A percentile compares a stretch with the other conserved stretches of the same genome.
Evolutionary conservation across 2,888 invertebrate genomes (phyloP).

Genomic region (Heterodera filipjevi): DNA sequence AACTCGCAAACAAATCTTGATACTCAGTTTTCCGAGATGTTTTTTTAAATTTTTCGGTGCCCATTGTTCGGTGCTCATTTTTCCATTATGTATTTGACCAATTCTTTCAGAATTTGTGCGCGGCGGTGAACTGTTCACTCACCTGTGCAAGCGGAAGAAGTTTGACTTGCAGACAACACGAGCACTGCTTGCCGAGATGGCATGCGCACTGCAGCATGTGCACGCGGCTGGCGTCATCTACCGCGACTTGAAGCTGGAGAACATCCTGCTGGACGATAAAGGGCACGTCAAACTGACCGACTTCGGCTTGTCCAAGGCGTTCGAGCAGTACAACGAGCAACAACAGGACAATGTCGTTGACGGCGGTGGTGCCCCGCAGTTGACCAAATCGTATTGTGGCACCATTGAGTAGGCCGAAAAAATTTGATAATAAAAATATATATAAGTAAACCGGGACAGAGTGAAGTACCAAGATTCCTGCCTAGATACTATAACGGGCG

Average conservation of each 20-base stretch:
- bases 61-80: too few relatives aligned
- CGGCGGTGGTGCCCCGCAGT: constrained; percentile 46
- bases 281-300: constrained; percentile 96
- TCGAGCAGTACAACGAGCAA: constrained; percentile 29
- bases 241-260: constrained; percentile 92
- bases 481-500: too few relatives aligned
- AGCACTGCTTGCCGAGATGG: constrained; percentile 93
- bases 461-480: too few relatives aligned
- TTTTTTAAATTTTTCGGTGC: too few relatives aligned
- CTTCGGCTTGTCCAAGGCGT: constrained; percentile 87
- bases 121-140: constrained; percentile 94
- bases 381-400: constrained; percentile 95
- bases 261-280: constrained; percentile 87
- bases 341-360: neutral
- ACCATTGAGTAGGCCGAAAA: constrained; percentile 77
- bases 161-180: constrained; percentile 87
- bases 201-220: constrained; percentile 88
- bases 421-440: too few relatives aligned
- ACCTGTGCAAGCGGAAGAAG: constrained; percentile 88
- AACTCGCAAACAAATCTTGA: too few relatives aligned
- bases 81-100: too few relatives aligned
- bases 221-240: constrained; percentile 76
- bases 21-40: too few relatives aligned
- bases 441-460: too few relatives aligned
- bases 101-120: constrained; percentile 85